Conservation (phyloP, 2,888 invertebrate genomes). For the Plebejus argus region DNA sequence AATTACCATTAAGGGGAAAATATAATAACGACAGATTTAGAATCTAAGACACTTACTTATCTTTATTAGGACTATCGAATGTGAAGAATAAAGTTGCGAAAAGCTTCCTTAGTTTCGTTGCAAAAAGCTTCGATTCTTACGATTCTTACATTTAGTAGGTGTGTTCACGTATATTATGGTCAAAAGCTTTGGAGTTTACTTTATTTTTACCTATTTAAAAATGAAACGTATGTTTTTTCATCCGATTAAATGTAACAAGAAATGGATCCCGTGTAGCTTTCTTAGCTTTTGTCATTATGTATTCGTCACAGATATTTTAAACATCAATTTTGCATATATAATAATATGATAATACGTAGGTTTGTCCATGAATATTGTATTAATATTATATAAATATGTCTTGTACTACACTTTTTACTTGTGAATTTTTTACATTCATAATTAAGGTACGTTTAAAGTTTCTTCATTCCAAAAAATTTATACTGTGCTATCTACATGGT, state of each 20-base stretch:
- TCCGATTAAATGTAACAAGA: background rate
- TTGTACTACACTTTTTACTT: background rate
- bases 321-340: slow-evolving; percentile 11
- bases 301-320: slow-evolving; percentile 17
- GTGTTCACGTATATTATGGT: too few relatives aligned
- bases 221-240: background rate
- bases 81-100: background rate
- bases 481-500: too few relatives aligned
- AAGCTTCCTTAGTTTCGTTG: background rate
- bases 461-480: too few relatives aligned
- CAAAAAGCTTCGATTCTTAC: background rate
- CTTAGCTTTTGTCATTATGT: slow-evolving; percentile 5
- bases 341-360: slow-evolving; percentile 11
- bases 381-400: background rate
- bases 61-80: slow-evolving; percentile 19
- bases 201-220: background rate
- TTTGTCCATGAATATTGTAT: slow-evolving; percentile 5
- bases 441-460: background rate
- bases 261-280: background rate
- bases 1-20: slow-evolving; percentile 36
- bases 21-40: slow-evolving; percentile 36
- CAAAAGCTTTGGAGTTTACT: background rate
- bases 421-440: background rate
- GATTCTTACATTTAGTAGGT: background rate
- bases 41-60: slow-evolving; percentile 13